A percentile compares a stretch with the other conserved stretches of the same genome.
These are phyloP conservation scores for Teinopalpus imperialis DNA, from an alignment of 2,888 invertebrate species.

Conservation along the genomic window DNA sequence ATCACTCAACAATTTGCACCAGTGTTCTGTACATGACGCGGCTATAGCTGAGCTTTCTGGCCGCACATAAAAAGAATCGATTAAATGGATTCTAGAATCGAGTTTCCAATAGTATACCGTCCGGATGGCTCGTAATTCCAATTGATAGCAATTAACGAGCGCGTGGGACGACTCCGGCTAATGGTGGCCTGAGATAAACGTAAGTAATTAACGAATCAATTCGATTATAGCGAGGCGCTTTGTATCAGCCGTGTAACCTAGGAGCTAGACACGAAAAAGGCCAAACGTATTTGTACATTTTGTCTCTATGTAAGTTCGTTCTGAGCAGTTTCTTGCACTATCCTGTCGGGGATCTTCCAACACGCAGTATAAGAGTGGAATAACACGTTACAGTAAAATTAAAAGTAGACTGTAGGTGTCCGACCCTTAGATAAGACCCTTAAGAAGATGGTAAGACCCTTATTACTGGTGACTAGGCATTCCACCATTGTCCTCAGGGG, in stretches of 20 bases:
- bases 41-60: constrained; percentile 14
- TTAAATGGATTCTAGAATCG: constrained; percentile 33
- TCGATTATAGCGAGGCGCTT: constrained; percentile 60
- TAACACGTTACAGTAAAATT: too few relatives aligned
- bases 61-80: constrained; percentile 30
- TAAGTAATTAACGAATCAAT: constrained; percentile 71
- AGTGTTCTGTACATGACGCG: background rate
- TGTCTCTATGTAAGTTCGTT: too few relatives aligned
- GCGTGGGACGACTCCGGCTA: constrained; percentile 55
- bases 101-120: constrained; percentile 27
- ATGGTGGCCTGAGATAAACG: constrained; percentile 60
- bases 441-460: too few relatives aligned
- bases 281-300: too few relatives aligned
- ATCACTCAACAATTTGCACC: constrained; percentile 2
- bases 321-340: too few relatives aligned
- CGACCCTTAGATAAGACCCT: too few relatives aligned
- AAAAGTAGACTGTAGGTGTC: too few relatives aligned
- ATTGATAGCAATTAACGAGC: constrained; percentile 45
- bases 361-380: too few relatives aligned
- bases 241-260: constrained; percentile 43
- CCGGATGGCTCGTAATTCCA: constrained; percentile 30
- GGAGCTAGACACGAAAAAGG: too few relatives aligned
- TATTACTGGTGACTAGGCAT: too few relatives aligned
- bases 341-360: too few relatives aligned
- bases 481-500: too few relatives aligned